Conservation (phyloP, 2,888 invertebrate species). For the Cephus spinipes region DNA sequence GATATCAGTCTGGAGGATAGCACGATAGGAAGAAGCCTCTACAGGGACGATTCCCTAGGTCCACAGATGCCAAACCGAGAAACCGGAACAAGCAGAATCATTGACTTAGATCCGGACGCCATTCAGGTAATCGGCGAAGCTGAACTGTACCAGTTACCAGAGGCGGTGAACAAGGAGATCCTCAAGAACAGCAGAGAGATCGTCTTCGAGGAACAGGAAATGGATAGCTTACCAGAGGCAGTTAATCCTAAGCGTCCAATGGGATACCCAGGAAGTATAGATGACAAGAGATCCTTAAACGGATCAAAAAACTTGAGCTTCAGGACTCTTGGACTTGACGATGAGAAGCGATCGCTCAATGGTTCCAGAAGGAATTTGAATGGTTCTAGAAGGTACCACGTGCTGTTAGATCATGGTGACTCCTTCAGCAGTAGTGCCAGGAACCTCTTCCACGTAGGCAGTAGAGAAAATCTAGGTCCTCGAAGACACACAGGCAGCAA, state of each 20-base stretch:
- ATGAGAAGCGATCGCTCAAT: slow-evolving; percentile 44
- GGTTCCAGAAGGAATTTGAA: slow-evolving; percentile 39
- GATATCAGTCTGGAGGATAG: slow-evolving; percentile 28
- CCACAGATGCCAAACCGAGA: slow-evolving; percentile 25
- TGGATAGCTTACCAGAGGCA: slow-evolving; percentile 23
- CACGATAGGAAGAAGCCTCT: slow-evolving; percentile 28
- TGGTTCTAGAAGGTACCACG: slow-evolving; percentile 43
- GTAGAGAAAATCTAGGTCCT: slow-evolving; percentile 35
- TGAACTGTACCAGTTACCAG: slow-evolving; percentile 50
- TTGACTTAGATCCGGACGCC: slow-evolving; percentile 47
- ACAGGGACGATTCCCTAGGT: slow-evolving; percentile 32
- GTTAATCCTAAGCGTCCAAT: slow-evolving; percentile 19
- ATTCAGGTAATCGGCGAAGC: slow-evolving; percentile 51
- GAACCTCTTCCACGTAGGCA: slow-evolving; percentile 27
- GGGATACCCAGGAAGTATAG: slow-evolving; percentile 21
- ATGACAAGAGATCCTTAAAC: slow-evolving; percentile 34
- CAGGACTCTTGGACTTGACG: slow-evolving; percentile 33
- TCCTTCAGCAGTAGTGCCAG: slow-evolving; percentile 33
- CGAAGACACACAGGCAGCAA: slow-evolving; percentile 45
- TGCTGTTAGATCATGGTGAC: slow-evolving; percentile 41
- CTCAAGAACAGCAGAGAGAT: slow-evolving; percentile 53
- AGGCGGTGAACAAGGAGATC: slow-evolving; percentile 51
- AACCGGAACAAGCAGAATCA: slow-evolving; percentile 35
- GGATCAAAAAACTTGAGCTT: slow-evolving; percentile 29
- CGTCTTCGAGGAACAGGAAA: slow-evolving; percentile 45